Evolutionary conservation across 1,140 invertebrate species (phyloP), one percentile per base, ranked within the genome.

Genomic region (Lysiphlebus fabarum): DNA sequence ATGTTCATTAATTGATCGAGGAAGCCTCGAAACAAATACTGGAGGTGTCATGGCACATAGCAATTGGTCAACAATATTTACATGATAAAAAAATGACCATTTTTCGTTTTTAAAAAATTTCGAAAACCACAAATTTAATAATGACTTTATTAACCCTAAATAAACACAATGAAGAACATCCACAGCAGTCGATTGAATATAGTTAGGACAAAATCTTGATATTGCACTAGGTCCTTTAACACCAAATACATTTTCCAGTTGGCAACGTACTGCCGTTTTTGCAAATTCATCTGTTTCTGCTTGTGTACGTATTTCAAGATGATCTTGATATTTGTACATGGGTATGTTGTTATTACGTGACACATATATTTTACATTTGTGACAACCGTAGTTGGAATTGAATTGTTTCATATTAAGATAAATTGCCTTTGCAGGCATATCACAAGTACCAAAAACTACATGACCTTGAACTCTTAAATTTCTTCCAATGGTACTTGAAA

Each of bases 1-100:
- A 40, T 60, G 44, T 17, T 62, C 26, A 34, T 37, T 12, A n/a
- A 64, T 58, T 11, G 59, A 58, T 10, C 56, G 38, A 36, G 59
- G 56, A 9, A 47, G n/a, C 62, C 60, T 49, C 1, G 33, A 36
- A 4, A 56, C 54, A 12, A 56, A 59, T 41, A 8, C 33, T 33
- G 37, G 54, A 2, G 54, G 54, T 11, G 8, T 34, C 42, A 62
- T 53, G 5, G 48, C 33, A 47, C 9, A 10, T n/a, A 62, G 33
- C 12, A 38, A 44, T 26, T 40, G 8, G 41, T 58, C 17, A 49
- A 61, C 14, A 7, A 51, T 12, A 8, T 50, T 8, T 7, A 47
- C 14, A 53, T 40, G 37, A 40, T 26, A 6, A 36, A 12, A 55
- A 2, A 64, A 9, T 2, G 62, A 64, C 17, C 37, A 58, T 6